Percentiles rank a stretch among this genome's conserved stretches.
Conservation (phyloP, 2,888 invertebrate species). For the Stegana nigrithorax region DNA sequence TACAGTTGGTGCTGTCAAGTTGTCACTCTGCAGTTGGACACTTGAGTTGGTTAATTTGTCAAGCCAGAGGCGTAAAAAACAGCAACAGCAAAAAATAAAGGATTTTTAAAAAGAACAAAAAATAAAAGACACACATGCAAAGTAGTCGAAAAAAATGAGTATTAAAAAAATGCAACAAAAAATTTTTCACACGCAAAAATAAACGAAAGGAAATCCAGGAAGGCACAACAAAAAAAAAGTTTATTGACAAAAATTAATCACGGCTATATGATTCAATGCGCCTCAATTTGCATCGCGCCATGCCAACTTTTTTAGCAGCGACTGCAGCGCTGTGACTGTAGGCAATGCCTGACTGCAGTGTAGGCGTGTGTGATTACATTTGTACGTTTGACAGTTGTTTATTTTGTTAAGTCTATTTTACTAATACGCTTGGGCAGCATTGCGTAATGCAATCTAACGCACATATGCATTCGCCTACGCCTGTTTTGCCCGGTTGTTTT, state of each 20-base stretch:
- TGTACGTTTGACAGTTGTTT: too few relatives aligned
- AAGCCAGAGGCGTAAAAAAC: conserved; percentile 19
- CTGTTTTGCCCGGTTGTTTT: too few relatives aligned
- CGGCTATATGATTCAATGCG: not conserved
- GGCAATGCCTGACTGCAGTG: not conserved
- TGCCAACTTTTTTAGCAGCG: conserved; percentile 16
- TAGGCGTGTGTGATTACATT: too few relatives aligned
- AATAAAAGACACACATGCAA: not conserved
- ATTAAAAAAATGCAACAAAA: not conserved
- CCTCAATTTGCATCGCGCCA: too few relatives aligned
- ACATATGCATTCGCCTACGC: too few relatives aligned
- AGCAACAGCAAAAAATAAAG: conserved; percentile 17
- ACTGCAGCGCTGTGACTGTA: conserved; percentile 41
- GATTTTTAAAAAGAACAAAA: conserved; percentile 4
- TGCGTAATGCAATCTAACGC: too few relatives aligned
- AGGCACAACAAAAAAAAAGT: not conserved
- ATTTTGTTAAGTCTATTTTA: too few relatives aligned
- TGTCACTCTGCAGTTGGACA: conserved; percentile 16
- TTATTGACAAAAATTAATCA: conserved; percentile 1
- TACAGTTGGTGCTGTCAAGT: conserved; percentile 17
- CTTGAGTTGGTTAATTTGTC: conserved; percentile 52
- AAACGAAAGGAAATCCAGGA: not conserved
- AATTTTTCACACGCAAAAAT: conserved; percentile 4
- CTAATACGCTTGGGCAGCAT: too few relatives aligned
- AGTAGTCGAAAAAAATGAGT: not conserved